phyloP scores from a whole-genome alignment of 2,797 vertebrate species.

The Ctenochaetus hawaiiensis region DNA sequence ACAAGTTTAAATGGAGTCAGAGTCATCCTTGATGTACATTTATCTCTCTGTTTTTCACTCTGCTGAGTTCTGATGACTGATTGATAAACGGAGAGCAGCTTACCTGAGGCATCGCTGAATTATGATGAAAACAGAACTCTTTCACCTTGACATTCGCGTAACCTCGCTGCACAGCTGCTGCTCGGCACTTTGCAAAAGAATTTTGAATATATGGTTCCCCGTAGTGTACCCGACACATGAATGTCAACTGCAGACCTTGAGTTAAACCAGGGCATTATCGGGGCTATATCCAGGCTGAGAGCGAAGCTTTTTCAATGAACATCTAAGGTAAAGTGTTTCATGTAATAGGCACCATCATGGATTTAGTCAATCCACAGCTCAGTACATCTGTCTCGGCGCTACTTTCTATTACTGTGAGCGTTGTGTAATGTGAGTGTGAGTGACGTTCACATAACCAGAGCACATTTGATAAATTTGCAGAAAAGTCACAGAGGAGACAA shows the following conservation, averaged over 20 bases:
- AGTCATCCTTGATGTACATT: background rate
- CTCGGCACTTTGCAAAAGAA: background rate
- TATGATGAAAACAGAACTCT: slow-evolving; percentile 1
- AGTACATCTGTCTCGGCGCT: background rate
- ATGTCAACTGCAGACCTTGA: slow-evolving; percentile 3
- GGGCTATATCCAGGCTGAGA: too few relatives aligned
- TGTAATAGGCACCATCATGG: background rate
- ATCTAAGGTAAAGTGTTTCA: background rate
- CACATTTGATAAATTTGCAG: background rate
- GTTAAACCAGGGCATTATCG: background rate
- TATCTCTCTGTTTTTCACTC: background rate
- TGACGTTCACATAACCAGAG: background rate
- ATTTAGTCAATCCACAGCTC: background rate
- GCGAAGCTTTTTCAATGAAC: background rate
- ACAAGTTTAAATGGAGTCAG: background rate
- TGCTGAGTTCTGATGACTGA: background rate
- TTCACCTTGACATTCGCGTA: slow-evolving; percentile 3
- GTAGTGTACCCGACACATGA: background rate
- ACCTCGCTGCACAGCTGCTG: background rate
- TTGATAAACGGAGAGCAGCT: background rate
- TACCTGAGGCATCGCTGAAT: background rate
- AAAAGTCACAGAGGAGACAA: background rate
- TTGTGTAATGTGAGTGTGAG: too few relatives aligned
- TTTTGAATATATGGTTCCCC: background rate
- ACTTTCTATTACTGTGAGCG: background rate